Evolutionary conservation across 2,113 vertebrate genomes (phyloP), one percentile per base, ranked within the genome.

Genomic region (Menidia beryllina): DNA sequence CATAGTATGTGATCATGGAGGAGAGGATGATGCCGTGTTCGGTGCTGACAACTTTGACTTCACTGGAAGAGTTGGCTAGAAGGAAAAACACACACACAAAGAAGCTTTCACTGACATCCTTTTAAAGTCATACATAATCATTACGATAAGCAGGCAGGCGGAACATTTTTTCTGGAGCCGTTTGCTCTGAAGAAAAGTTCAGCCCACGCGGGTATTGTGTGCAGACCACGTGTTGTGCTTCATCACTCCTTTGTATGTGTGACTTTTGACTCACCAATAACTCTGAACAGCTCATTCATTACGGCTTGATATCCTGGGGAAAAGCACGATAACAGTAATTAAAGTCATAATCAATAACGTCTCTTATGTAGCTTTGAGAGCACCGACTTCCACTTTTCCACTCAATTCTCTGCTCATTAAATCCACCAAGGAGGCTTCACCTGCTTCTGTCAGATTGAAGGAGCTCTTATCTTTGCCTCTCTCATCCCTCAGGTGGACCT

Each of bases 11-110:
- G 70, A 99, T 93, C 23, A 74, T 91, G 56, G 96, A 96, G 84
- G 95, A 95, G 50, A 99, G 91, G 62, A 96, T 93, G 86, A 99
- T 97, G 75, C 98, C 98, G 69, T 98, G 95, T 27, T 96, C 98
- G 11, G 96, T 98, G 82, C 97, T 98, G 85, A 93, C 79, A 74
- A 99, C 93, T 85, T 95, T 92, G 89, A 99, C 84, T 66, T 94
- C 92, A 56, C 94, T 93, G 5, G 97, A 95, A 61, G 98, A 98
- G 88, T 95, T 89, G 69, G 98, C 98, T 99, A 20, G 0, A 60
- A 48, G 26, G 21, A 26, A 50, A 73, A 72, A 7, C 49, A 27
- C 8, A 55, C n/a, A n/a, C n/a, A n/a, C n/a, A 24, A 48, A 39
- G 21, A 67, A 6, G 47, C 2, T 36, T 67, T 61, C 23, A 30